phyloP scores from a whole-genome alignment of 2,113 vertebrate species.

The Hemiprocne comata region DNA sequence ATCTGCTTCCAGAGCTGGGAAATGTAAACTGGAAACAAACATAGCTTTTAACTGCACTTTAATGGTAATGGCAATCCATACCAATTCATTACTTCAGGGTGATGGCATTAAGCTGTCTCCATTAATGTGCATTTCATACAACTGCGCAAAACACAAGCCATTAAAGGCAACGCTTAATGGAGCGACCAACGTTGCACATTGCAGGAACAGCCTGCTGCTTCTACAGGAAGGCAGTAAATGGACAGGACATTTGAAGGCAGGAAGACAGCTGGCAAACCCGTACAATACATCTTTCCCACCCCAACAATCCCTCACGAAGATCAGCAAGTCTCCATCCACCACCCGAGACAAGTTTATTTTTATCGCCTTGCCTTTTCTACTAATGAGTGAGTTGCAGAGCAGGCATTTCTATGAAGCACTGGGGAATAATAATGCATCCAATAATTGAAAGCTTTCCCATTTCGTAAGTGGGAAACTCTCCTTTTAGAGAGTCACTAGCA shows the following conservation, averaged over 20 bases:
- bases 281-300: not conserved
- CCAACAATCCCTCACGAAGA: not conserved
- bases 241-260: not conserved
- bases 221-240: accelerated
- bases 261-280: not conserved
- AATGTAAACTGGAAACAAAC: slow-evolving; percentile 71
- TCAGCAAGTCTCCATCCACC: slow-evolving; percentile 3
- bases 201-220: not conserved
- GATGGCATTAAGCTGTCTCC: slow-evolving; percentile 59
- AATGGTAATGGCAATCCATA: slow-evolving; percentile 79
- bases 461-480: not conserved
- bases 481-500: not conserved
- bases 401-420: not conserved
- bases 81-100: slow-evolving; percentile 79
- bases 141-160: slow-evolving; percentile 10
- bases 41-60: slow-evolving; percentile 68
- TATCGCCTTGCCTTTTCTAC: not conserved
- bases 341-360: not conserved
- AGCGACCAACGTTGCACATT: accelerated
- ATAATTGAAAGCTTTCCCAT: slow-evolving; percentile 11
- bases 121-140: slow-evolving; percentile 53
- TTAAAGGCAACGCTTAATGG: slow-evolving; percentile 38
- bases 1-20: slow-evolving; percentile 53
- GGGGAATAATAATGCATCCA: not conserved
- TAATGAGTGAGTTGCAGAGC: slow-evolving; percentile 11